Percentiles rank a stretch among this genome's conserved stretches.
These are phyloP conservation scores for Suricata suricatta DNA, from an alignment of 2,113 vertebrate genomes.

Conservation along the genomic window DNA sequence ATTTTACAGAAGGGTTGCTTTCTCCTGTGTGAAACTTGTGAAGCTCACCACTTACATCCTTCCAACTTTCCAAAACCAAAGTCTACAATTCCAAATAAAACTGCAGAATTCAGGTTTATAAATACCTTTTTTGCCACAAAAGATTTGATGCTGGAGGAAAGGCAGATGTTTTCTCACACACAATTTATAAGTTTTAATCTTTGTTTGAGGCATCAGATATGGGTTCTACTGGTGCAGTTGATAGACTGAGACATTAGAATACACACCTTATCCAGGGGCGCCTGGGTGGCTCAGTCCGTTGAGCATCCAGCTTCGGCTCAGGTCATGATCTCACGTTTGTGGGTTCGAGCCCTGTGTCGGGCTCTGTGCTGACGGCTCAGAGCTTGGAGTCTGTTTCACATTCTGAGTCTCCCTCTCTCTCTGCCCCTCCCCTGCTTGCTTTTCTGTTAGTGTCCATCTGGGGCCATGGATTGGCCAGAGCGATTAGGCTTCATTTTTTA, in stretches of 20 bases:
- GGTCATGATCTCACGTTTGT: no score
- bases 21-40: not conserved
- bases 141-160: constrained; percentile 31
- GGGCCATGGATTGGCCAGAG: not conserved
- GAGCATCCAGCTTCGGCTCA: no score
- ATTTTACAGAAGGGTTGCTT: not conserved
- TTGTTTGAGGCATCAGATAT: constrained; percentile 32
- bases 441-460: not conserved
- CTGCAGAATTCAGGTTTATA: constrained; percentile 27
- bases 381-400: no score
- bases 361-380: no score
- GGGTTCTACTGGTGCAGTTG: not conserved
- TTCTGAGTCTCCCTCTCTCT: no score
- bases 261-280: not conserved
- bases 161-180: constrained; percentile 13
- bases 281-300: no score
- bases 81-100: constrained; percentile 36
- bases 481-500: constrained; percentile 38
- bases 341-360: no score
- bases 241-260: constrained; percentile 46
- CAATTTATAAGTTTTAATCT: constrained; percentile 47
- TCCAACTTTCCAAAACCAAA: not conserved
- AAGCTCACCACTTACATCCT: not conserved
- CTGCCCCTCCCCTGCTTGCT: not conserved
- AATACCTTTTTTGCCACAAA: constrained; percentile 38